Base-by-base conservation (phyloP, 2,888 invertebrate species). In the Drosophila borealis region DNA sequence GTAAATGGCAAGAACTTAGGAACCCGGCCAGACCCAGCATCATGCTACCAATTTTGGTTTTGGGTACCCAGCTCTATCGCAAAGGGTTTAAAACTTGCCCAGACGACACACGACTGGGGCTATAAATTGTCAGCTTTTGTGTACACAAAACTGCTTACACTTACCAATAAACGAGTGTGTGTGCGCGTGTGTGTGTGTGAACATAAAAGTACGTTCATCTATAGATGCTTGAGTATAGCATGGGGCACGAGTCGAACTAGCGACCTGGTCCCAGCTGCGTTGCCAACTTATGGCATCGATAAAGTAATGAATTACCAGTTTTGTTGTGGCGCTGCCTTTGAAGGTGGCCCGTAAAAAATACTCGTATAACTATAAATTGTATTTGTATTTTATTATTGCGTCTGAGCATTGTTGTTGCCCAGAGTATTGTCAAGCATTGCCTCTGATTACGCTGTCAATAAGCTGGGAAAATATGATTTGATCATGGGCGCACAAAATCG, bases 251-350 rank as follows among this genome's bases (percentile, higher is more conserved):
- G 61, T 14, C 53, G 25, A 56, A 50, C 75, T 70, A 70, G 72
- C 73, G 57, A 64, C 76, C 56, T 66, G 75, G 84, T 74, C 88
- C 74, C 90, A 90, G 89, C 86, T 89, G 90, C 78, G 83, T 69
- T 56, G 55, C 69, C 56, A 88, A 90, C 79, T 82, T 83, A 88
- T 85, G 77, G 77, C 84, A 80, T 80, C 88, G 80, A 89, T 90
- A 89, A 89, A 89, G 89, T 89, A 89, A 90, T 90, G 90, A 89
- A 90, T 90, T 87, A 89, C 74, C 88, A 74, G 82, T 68, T 75
- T 70, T 64, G 65, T 66, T 53, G 55, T 57, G 25, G 21, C 41
- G 25, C n/a, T 44, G 61, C 33, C 61, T 34, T 44, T 46, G 41
- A 37, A 39, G 34, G 34, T 37, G 55, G 48, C 34, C 55, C 70